Conservation (phyloP, 2,113 vertebrate genomes). For the Mionectes macconnelli region DNA sequence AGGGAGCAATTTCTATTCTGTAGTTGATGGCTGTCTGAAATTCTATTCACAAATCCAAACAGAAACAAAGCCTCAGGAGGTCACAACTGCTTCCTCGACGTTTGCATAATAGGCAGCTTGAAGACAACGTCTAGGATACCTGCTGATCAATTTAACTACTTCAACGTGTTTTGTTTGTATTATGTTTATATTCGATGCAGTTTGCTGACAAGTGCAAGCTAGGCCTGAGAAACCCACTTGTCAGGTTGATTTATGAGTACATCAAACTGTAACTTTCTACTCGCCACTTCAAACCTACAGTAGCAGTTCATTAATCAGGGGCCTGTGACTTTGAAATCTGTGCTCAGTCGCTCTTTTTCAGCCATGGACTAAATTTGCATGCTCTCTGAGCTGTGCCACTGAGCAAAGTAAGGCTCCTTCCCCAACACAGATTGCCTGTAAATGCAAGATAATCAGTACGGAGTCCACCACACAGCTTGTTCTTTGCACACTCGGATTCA, state of each 20-base stretch:
- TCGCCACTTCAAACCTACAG: slow-evolving; percentile 82
- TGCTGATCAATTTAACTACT: slow-evolving; percentile 93
- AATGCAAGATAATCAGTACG: slow-evolving; percentile 71
- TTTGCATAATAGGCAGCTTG: slow-evolving; percentile 91
- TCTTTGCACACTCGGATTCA: slow-evolving; percentile 64
- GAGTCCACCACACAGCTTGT: slow-evolving; percentile 60
- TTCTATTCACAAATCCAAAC: slow-evolving; percentile 99
- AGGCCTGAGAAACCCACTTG: slow-evolving; percentile 82
- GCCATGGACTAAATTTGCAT: slow-evolving; percentile 77
- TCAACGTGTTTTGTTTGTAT: slow-evolving; percentile 86
- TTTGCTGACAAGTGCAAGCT: slow-evolving; percentile 83
- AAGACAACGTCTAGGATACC: slow-evolving; percentile 83
- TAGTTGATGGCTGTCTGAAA: slow-evolving; percentile 95
- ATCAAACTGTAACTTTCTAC: slow-evolving; percentile 85
- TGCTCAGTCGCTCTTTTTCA: slow-evolving; percentile 67
- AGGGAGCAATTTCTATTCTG: slow-evolving; percentile 98
- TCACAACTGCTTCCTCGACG: slow-evolving; percentile 87
- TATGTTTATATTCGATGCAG: slow-evolving; percentile 86
- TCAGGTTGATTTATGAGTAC: slow-evolving; percentile 96
- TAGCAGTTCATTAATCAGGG: slow-evolving; percentile 89
- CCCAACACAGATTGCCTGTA: slow-evolving; percentile 40
- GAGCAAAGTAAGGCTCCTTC: slow-evolving; percentile 67
- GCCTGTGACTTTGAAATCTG: slow-evolving; percentile 83
- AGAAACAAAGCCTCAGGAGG: slow-evolving; percentile 99
- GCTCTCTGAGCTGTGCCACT: slow-evolving; percentile 73